Conservation (phyloP, 2,113 vertebrate species). For the Bungarus multicinctus region DNA sequence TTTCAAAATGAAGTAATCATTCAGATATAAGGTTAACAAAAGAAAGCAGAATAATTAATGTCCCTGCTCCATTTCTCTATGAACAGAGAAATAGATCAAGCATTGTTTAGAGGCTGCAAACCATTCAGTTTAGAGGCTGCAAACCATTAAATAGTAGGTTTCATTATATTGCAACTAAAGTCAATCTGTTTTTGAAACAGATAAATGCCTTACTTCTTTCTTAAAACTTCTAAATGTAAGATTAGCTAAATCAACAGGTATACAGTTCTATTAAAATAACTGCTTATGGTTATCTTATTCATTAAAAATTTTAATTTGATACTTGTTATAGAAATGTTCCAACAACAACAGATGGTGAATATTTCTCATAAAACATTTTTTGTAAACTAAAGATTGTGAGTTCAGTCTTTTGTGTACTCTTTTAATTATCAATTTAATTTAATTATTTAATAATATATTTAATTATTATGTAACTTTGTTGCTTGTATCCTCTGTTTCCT, state of each 20-base stretch:
- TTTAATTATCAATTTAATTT: too few species aligned
- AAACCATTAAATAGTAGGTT: slow-evolving; percentile 7
- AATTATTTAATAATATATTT: too few species aligned
- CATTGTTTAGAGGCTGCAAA: slow-evolving; percentile 19
- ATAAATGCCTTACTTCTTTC: background rate
- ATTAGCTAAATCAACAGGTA: slow-evolving; percentile 3
- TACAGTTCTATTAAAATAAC: slow-evolving; percentile 5
- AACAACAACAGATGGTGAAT: slow-evolving; percentile 9
- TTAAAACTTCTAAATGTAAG: background rate
- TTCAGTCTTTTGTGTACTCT: background rate
- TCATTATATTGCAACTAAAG: background rate
- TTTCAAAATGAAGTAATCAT: slow-evolving; percentile 5
- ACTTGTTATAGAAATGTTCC: slow-evolving; percentile 3
- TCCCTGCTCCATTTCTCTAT: slow-evolving; percentile 4
- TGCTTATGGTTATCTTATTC: slow-evolving; percentile 8
- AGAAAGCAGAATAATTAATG: slow-evolving; percentile 17
- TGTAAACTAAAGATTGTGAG: background rate
- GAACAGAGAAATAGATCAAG: slow-evolving; percentile 20
- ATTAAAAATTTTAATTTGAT: slow-evolving; percentile 14
- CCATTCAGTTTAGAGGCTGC: background rate
- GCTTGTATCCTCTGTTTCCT: too few species aligned
- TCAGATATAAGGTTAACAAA: slow-evolving; percentile 28
- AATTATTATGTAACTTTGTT: too few species aligned
- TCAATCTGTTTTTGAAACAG: slow-evolving; percentile 13
- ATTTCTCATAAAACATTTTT: background rate